These are phyloP conservation scores for Aplocera efformata DNA, from an alignment of 2,888 invertebrate genomes.

Conservation along the genomic window DNA sequence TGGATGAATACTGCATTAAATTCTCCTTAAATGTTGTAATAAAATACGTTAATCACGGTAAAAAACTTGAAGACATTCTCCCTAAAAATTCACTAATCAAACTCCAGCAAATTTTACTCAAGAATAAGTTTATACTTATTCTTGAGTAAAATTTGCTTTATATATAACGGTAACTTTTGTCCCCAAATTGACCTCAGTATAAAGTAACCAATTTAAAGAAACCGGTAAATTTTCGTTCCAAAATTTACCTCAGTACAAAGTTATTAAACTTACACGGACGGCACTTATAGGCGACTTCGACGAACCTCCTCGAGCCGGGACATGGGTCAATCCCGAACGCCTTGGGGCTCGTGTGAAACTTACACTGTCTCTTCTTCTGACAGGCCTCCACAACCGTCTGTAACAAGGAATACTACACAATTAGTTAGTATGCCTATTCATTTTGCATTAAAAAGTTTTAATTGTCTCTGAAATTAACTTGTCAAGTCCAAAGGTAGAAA, in stretches of 20 bases:
- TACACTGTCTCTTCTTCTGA: constrained; percentile 95
- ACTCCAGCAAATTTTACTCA: no score
- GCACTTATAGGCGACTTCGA: constrained; percentile 98
- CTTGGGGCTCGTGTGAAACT: constrained; percentile 93
- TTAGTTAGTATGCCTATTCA: constrained; percentile 67
- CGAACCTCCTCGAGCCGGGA: constrained; percentile 94
- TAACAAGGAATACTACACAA: constrained; percentile 89
- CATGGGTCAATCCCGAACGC: constrained; percentile 96
- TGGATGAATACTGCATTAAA: no score
- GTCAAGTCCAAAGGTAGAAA: no score
- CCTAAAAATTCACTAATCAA: no score
- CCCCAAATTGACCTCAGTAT: no score
- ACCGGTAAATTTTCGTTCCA: constrained; percentile 12
- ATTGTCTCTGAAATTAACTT: not conserved
- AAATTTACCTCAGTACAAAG: constrained; percentile 23
- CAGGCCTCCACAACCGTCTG: constrained; percentile 97
- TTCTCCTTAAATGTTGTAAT: no score
- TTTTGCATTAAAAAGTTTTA: constrained; percentile 20
- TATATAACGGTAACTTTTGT: no score
- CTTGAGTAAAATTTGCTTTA: no score
- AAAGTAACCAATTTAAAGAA: no score
- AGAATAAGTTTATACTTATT: no score
- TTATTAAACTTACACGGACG: constrained; percentile 91
- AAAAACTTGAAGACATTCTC: no score
- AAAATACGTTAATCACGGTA: no score